Conservation (phyloP, 2,113 vertebrate species). For the Rostratula benghalensis region DNA sequence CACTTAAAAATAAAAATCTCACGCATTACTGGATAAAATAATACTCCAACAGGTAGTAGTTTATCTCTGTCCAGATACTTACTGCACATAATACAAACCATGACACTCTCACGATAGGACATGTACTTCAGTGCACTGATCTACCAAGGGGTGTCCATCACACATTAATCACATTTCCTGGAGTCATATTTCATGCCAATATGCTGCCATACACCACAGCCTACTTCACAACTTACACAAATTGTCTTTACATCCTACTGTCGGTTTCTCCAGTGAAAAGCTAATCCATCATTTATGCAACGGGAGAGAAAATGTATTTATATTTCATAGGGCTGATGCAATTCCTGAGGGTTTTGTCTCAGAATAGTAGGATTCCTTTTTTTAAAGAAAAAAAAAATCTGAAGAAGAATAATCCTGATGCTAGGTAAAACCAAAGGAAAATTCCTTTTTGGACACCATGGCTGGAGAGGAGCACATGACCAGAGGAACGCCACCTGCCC, state of each 20-base stretch:
- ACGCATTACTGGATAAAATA: neutral
- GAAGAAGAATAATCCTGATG: neutral
- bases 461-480: neutral
- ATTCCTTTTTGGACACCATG: neutral
- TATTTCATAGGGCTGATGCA: neutral
- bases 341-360: neutral
- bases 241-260: neutral
- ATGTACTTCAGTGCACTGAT: neutral
- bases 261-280: neutral
- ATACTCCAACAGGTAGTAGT: neutral
- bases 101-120: accelerated
- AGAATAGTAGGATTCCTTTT: neutral
- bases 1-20: neutral
- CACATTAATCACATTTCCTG: neutral
- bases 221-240: neutral
- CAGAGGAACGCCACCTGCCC: neutral
- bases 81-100: neutral
- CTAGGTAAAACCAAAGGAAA: neutral
- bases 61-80: neutral
- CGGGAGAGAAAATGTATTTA: neutral
- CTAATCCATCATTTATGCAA: conserved; percentile 21
- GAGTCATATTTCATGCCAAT: conserved; percentile 23
- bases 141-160: neutral
- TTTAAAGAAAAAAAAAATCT: neutral
- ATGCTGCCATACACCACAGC: neutral